A percentile compares a stretch with the other conserved stretches of the same genome.
phyloP scores from a whole-genome alignment of 2,888 invertebrate species.

The Pandemis heparana region DNA sequence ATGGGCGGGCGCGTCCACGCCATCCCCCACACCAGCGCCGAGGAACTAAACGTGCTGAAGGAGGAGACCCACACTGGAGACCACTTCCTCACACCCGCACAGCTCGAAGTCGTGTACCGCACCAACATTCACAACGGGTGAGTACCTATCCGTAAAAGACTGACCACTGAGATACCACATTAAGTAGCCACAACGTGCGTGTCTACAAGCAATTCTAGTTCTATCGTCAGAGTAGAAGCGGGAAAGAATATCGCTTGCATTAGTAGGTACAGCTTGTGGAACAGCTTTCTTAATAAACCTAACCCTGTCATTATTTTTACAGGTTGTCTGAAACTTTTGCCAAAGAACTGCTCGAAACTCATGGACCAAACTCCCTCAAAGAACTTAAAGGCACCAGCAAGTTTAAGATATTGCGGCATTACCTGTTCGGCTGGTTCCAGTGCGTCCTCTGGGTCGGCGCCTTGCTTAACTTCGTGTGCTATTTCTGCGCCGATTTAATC shows the following conservation, averaged over 20 bases:
- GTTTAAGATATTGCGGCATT: conserved; percentile 87
- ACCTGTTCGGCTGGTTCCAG: conserved; percentile 90
- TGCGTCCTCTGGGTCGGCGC: conserved; percentile 89
- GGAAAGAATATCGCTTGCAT: background rate
- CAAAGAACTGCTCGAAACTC: conserved; percentile 75
- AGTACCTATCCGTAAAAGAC: background rate
- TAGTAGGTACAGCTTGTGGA: background rate
- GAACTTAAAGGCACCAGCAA: conserved; percentile 86
- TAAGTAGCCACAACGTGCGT: too few relatives aligned
- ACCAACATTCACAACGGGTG: conserved; percentile 79
- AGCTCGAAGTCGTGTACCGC: conserved; percentile 74
- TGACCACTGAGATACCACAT: too few relatives aligned
- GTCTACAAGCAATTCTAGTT: too few relatives aligned
- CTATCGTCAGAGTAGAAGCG: too few relatives aligned
- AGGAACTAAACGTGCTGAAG: conserved; percentile 65
- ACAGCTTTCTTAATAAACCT: background rate
- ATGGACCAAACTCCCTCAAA: conserved; percentile 87
- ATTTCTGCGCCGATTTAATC: conserved; percentile 61
- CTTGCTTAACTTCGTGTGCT: conserved; percentile 87
- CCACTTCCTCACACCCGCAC: conserved; percentile 74
- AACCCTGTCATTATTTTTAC: background rate
- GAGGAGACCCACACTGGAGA: conserved; percentile 76
- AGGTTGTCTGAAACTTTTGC: conserved; percentile 81
- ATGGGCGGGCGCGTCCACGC: conserved; percentile 48
- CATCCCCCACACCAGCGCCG: conserved; percentile 1